Evolutionary conservation across 30 jellyfish, hydroid and myxozoan species (phyloP).

Genomic region (Sanderia malayensis): DNA sequence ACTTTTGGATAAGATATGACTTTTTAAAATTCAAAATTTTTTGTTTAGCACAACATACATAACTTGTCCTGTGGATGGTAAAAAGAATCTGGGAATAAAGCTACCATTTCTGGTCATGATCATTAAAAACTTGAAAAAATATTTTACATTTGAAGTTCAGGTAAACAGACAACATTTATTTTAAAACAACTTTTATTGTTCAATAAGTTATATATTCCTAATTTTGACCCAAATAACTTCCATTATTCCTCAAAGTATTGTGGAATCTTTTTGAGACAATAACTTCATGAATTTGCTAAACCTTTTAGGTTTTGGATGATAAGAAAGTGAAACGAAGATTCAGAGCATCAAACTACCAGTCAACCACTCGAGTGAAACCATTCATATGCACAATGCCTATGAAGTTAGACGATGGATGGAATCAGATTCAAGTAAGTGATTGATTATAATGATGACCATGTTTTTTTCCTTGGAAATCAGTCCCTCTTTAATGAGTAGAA

Average conservation of each 20-base stretch:
- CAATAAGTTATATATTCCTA: too few relatives aligned
- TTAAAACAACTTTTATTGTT: too few relatives aligned
- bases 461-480: too few relatives aligned
- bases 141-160: constrained; percentile 90
- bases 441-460: too few relatives aligned
- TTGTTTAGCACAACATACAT: constrained; percentile 81
- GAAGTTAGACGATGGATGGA: constrained; percentile 99
- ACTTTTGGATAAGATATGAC: too few relatives aligned
- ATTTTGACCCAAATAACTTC: too few relatives aligned
- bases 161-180: too few relatives aligned
- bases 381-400: constrained; percentile 98
- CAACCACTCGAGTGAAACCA: constrained; percentile 98
- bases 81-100: constrained; percentile 86
- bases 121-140: constrained; percentile 87
- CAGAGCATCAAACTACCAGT: constrained; percentile 98
- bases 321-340: constrained; percentile 93
- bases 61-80: constrained; percentile 90
- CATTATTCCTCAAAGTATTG: too few relatives aligned
- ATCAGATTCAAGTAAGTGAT: constrained; percentile 94
- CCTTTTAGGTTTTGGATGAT: constrained; percentile 87
- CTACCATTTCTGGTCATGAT: constrained; percentile 94
- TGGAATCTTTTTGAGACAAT: too few relatives aligned
- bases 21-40: too few relatives aligned
- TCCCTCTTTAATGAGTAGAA: too few relatives aligned
- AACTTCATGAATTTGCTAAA: too few relatives aligned